Evolutionary conservation across 1,140 invertebrate species (phyloP).

Genomic region (Drosophila teissieri): DNA sequence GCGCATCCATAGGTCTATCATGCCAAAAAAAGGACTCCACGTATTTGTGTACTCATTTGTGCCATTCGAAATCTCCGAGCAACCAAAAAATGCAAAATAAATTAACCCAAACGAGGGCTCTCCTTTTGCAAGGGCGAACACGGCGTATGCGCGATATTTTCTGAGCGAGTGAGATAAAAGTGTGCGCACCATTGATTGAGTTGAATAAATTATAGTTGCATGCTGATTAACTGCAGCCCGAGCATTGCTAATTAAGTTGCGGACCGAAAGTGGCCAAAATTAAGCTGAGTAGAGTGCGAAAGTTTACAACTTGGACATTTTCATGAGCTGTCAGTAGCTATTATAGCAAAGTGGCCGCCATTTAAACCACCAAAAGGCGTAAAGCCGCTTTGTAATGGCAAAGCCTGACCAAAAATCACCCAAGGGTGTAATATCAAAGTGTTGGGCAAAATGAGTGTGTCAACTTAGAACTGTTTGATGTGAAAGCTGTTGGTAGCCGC

Average conservation of each 20-base stretch:
- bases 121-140: slow-evolving; percentile 18
- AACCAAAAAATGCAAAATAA: slow-evolving; percentile 36
- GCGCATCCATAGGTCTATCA: slow-evolving; percentile 5
- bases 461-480: slow-evolving; percentile 28
- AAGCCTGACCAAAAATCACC: slow-evolving; percentile 3
- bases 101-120: slow-evolving; percentile 42
- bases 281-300: slow-evolving; percentile 13
- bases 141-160: slow-evolving; percentile 66
- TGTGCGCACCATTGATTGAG: slow-evolving; percentile 60
- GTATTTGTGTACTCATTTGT: slow-evolving; percentile 54
- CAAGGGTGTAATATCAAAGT: neutral
- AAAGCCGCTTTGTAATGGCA: slow-evolving; percentile 32
- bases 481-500: neutral
- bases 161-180: slow-evolving; percentile 17
- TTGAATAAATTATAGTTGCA: slow-evolving; percentile 72
- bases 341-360: slow-evolving; percentile 23
- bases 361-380: slow-evolving; percentile 24
- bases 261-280: slow-evolving; percentile 10
- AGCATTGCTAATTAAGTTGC: slow-evolving; percentile 45
- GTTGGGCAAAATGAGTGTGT: slow-evolving; percentile 13
- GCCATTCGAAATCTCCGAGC: slow-evolving; percentile 37
- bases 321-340: slow-evolving; percentile 73
- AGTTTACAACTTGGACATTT: slow-evolving; percentile 56
- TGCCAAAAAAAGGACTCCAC: neutral
- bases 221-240: slow-evolving; percentile 64